phyloP scores from a whole-genome alignment of 2,888 invertebrate species.

The Antheraea assamensis region DNA sequence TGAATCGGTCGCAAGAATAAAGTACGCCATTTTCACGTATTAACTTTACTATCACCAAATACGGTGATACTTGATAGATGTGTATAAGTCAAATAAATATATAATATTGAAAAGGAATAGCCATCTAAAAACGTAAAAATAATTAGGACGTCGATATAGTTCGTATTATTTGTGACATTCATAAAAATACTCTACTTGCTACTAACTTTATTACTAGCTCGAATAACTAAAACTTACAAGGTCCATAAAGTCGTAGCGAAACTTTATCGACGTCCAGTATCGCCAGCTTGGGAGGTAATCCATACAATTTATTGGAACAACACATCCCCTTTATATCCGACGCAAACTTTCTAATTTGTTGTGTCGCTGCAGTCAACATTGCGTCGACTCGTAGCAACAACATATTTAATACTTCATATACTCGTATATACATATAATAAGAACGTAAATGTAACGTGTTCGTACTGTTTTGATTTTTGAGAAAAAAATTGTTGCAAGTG shows the following conservation, averaged over 20 bases:
- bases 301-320: constrained; percentile 49
- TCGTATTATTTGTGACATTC: background rate
- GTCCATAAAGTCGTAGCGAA: constrained; percentile 30
- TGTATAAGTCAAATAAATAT: no score
- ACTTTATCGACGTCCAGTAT: constrained; percentile 35
- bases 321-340: constrained; percentile 43
- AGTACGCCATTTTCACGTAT: no score
- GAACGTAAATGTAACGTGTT: no score
- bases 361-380: constrained; percentile 34
- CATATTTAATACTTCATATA: background rate
- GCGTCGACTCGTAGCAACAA: constrained; percentile 5
- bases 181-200: background rate
- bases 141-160: background rate
- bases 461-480: no score
- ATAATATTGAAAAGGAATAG: no score
- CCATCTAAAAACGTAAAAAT: background rate
- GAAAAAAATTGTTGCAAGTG: no score
- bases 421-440: no score
- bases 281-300: constrained; percentile 32
- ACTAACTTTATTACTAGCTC: background rate
- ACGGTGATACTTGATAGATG: no score
- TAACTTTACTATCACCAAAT: no score
- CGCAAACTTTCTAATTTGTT: constrained; percentile 65
- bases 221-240: constrained; percentile 21
- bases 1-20: no score